Percentiles rank a stretch among this genome's conserved stretches.
phyloP scores from a whole-genome alignment of 1,140 invertebrate genomes.

The Sycophila sp. region DNA sequence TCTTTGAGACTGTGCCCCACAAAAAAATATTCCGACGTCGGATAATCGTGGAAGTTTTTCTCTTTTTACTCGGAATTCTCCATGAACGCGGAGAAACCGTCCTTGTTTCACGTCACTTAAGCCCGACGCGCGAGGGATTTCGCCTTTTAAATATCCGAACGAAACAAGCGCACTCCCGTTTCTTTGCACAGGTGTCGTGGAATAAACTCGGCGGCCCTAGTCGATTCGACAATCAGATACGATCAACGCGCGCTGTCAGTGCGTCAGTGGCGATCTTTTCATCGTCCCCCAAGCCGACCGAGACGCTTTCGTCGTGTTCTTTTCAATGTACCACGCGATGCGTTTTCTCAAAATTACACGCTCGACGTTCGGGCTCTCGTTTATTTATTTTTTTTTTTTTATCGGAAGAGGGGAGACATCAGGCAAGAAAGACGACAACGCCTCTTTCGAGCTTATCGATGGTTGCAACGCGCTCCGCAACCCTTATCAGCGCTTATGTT shows the following conservation, averaged over 20 bases:
- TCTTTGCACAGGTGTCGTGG: slow-evolving; percentile 11
- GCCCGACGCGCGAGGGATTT: neutral
- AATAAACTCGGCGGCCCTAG: neutral
- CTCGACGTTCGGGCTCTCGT: too few species aligned
- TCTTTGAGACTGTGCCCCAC: too few species aligned
- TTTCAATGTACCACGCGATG: neutral
- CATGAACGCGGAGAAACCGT: neutral
- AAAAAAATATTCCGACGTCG: too few species aligned
- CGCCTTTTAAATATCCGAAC: neutral
- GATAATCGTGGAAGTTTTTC: too few species aligned
- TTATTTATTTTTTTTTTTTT: too few species aligned
- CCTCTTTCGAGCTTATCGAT: neutral
- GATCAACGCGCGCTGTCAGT: neutral
- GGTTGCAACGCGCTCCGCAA: neutral
- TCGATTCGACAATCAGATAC: slow-evolving; percentile 9
- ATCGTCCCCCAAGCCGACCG: neutral
- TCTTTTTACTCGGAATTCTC: too few species aligned
- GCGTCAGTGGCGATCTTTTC: neutral
- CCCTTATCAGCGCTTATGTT: slow-evolving; percentile 10
- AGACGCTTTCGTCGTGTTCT: neutral
- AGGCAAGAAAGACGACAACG: neutral
- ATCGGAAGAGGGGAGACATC: too few species aligned
- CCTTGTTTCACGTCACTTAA: neutral
- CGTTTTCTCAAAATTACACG: neutral
- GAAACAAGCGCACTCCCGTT: neutral